phyloP scores from a whole-genome alignment of 2,888 invertebrate species.

The Meandrusa payeni region DNA sequence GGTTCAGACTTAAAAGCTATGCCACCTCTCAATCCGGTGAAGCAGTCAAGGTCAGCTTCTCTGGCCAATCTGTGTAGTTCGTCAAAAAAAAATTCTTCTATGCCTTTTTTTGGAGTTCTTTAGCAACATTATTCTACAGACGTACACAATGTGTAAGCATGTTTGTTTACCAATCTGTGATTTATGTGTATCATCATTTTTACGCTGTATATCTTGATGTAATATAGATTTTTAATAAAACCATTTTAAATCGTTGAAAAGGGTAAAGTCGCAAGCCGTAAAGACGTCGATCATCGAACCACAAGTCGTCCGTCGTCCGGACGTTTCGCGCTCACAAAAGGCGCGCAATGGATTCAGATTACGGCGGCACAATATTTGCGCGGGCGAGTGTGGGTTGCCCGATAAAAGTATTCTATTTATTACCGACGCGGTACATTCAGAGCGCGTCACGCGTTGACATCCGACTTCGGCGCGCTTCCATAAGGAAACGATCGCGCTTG shows the following conservation, averaged over 20 bases:
- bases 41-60: too few relatives aligned
- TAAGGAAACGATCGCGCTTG: slow-evolving; percentile 35
- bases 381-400: slow-evolving; percentile 57
- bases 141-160: too few relatives aligned
- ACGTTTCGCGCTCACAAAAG: slow-evolving; percentile 36
- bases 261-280: slow-evolving; percentile 11
- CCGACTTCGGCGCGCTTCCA: slow-evolving; percentile 57
- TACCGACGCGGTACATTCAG: slow-evolving; percentile 67
- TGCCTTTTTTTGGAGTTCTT: too few relatives aligned
- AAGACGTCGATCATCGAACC: slow-evolving; percentile 31
- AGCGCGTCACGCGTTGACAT: slow-evolving; percentile 73
- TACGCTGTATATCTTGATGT: too few relatives aligned
- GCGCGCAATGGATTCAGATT: slow-evolving; percentile 42
- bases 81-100: too few relatives aligned
- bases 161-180: too few relatives aligned
- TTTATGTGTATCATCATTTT: too few relatives aligned
- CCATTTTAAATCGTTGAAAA: slow-evolving; percentile 9
- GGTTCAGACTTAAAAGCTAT: too few relatives aligned
- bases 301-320: slow-evolving; percentile 26
- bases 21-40: too few relatives aligned
- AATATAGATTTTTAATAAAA: neutral
- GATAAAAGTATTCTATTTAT: slow-evolving; percentile 81
- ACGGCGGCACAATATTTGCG: slow-evolving; percentile 65
- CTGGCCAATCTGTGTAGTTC: too few relatives aligned
- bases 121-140: too few relatives aligned